Evolutionary conservation across 2,888 invertebrate species (phyloP).

Genomic region (Brachyptera putata): DNA sequence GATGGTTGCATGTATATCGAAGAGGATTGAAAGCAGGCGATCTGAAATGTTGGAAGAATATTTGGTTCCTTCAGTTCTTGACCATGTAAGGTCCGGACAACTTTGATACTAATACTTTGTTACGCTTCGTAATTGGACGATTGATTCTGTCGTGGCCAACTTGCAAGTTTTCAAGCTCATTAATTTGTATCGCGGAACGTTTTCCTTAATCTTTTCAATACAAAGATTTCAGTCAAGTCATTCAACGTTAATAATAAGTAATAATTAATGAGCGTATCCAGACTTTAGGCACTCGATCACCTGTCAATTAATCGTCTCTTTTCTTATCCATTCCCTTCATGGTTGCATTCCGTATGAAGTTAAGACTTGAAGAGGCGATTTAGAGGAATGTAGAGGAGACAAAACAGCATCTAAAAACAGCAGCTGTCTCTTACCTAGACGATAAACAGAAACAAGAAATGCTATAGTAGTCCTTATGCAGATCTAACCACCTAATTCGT

Average conservation of each 20-base stretch:
- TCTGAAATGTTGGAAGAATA: not conserved
- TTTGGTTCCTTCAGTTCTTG: constrained; percentile 15
- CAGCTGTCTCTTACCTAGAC: constrained; percentile 11
- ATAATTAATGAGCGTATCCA: constrained; percentile 19
- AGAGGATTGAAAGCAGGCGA: not conserved
- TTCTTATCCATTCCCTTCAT: not conserved
- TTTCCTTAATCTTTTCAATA: constrained; percentile 9
- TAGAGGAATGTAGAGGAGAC: not conserved
- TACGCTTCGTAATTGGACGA: constrained; percentile 24
- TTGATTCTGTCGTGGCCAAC: constrained; percentile 11
- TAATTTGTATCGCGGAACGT: constrained; percentile 18
- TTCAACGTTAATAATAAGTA: constrained; percentile 10
- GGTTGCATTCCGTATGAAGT: not conserved
- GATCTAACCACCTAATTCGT: not conserved
- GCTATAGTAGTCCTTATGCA: constrained; percentile 14
- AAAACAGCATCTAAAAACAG: constrained; percentile 1
- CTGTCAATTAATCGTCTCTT: constrained; percentile 26
- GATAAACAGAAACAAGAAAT: not conserved
- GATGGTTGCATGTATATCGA: not conserved
- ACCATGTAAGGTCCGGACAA: constrained; percentile 24
- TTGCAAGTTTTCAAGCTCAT: constrained; percentile 13
- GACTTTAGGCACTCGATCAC: constrained; percentile 17
- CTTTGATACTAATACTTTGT: constrained; percentile 13
- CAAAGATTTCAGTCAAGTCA: constrained; percentile 14
- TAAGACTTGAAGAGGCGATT: not conserved